phyloP scores from a whole-genome alignment of 2,113 vertebrate species.

The Gobiocypris rarus region DNA sequence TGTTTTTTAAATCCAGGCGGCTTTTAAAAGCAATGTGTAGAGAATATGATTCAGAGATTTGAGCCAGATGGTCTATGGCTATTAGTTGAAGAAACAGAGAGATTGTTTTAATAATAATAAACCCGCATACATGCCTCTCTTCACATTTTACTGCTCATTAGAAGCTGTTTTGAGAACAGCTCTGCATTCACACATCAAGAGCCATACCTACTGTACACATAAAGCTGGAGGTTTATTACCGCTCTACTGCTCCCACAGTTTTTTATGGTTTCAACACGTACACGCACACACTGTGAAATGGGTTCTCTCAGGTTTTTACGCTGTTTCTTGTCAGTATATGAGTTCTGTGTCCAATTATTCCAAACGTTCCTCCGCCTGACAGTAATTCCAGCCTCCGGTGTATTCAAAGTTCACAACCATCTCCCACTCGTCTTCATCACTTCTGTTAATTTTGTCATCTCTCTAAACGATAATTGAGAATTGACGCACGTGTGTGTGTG shows the following conservation, averaged over 20 bases:
- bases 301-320: slow-evolving; percentile 30
- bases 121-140: slow-evolving; percentile 50
- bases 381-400: slow-evolving; percentile 64
- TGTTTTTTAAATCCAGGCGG: not conserved
- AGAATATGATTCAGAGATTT: not conserved
- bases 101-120: slow-evolving; percentile 63
- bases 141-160: slow-evolving; percentile 52
- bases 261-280: slow-evolving; percentile 1
- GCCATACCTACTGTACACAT: slow-evolving; percentile 9
- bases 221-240: slow-evolving; percentile 10
- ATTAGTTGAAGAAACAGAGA: not conserved
- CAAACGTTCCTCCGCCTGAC: slow-evolving; percentile 57
- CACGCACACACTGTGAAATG: slow-evolving; percentile 46
- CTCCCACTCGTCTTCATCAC: slow-evolving; percentile 26
- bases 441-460: slow-evolving; percentile 32
- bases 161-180: slow-evolving; percentile 44
- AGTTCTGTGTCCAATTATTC: slow-evolving; percentile 58
- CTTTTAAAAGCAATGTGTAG: not conserved
- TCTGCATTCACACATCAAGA: slow-evolving; percentile 33
- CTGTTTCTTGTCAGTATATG: slow-evolving; percentile 41
- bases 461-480: slow-evolving; percentile 30
- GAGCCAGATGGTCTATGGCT: not conserved
- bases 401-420: slow-evolving; percentile 58
- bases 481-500: not conserved
- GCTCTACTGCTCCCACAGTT: slow-evolving; percentile 16